phyloP scores from a whole-genome alignment of 2,113 vertebrate species.

The Nettapus auritus region DNA sequence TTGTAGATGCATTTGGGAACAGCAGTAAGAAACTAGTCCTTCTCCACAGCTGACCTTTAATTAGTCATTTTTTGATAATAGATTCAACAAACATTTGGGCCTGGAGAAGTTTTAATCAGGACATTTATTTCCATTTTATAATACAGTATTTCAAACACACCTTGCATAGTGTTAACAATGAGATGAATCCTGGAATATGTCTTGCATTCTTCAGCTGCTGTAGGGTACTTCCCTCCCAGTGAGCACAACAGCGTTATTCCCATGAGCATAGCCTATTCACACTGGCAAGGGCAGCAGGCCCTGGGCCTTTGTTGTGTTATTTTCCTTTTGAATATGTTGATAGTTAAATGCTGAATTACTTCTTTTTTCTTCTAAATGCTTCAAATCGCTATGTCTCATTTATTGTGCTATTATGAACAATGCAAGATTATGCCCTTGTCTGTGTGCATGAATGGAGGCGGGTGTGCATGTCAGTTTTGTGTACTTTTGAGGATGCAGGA shows the following conservation, averaged over 20 bases:
- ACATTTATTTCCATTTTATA: background rate
- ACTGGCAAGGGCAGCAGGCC: background rate
- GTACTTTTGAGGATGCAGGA: background rate
- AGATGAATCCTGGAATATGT: background rate
- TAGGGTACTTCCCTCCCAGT: background rate
- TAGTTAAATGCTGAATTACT: background rate
- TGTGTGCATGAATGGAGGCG: background rate
- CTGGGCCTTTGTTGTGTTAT: background rate
- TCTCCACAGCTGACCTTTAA: conserved; percentile 29
- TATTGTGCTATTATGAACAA: background rate
- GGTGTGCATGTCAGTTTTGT: background rate
- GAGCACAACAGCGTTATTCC: background rate
- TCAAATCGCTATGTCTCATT: background rate
- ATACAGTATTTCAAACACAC: background rate
- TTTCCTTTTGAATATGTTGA: background rate
- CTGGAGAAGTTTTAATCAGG: background rate
- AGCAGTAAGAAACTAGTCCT: conserved; percentile 4
- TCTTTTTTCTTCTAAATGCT: background rate
- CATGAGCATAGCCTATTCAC: background rate
- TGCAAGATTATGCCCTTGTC: background rate
- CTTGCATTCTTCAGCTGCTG: background rate
- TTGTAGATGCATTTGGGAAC: conserved; percentile 5
- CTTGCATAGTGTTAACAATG: background rate
- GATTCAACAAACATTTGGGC: background rate
- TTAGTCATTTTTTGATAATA: conserved; percentile 7